phyloP scores from a whole-genome alignment of 2,797 vertebrate genomes.

The Platalea minor region DNA sequence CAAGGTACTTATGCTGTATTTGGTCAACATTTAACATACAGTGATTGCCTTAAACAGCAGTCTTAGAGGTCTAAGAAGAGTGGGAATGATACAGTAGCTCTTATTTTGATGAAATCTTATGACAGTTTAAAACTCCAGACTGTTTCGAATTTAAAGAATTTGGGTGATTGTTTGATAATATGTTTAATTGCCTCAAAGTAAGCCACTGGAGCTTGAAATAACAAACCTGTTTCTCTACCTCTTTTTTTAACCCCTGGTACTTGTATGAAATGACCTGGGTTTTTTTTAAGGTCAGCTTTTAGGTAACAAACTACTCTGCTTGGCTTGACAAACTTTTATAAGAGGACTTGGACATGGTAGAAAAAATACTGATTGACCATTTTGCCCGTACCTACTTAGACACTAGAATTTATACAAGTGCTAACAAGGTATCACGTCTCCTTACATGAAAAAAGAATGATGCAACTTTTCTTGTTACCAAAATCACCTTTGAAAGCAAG shows the following conservation, averaged over 20 bases:
- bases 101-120: background rate
- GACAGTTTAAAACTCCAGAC: background rate
- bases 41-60: background rate
- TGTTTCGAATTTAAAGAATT: background rate
- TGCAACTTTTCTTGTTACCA: background rate
- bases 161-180: background rate
- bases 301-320: background rate
- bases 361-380: background rate
- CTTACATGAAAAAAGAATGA: background rate
- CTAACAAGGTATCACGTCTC: background rate
- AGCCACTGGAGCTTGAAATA: background rate
- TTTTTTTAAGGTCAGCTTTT: background rate
- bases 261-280: background rate
- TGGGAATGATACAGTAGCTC: background rate
- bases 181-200: background rate
- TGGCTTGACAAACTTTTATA: background rate
- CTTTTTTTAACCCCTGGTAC: background rate
- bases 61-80: background rate
- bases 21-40: background rate
- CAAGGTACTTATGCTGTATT: background rate
- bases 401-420: background rate
- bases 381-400: background rate
- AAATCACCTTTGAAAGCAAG: background rate
- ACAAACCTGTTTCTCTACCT: background rate
- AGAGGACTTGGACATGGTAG: background rate